Conservation (phyloP, 2,797 vertebrate species). For the Phrynocephalus vlangalii region DNA sequence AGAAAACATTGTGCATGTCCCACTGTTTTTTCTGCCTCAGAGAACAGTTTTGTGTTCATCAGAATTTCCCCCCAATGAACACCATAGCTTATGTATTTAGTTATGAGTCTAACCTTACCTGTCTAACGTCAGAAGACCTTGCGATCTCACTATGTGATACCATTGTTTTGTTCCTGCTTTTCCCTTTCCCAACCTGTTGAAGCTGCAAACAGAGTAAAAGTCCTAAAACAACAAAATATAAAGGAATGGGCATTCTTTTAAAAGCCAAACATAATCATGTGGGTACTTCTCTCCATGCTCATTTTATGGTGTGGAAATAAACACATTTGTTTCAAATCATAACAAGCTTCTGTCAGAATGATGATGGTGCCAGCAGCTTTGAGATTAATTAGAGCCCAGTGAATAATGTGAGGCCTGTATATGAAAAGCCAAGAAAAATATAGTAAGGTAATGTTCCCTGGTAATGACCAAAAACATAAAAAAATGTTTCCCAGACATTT, state of each 20-base stretch:
- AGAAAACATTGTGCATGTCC: background rate
- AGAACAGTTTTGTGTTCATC: background rate
- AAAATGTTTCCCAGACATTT: background rate
- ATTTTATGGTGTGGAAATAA: background rate
- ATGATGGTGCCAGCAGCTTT: background rate
- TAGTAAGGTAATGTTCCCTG: background rate
- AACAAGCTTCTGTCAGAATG: constrained; percentile 8
- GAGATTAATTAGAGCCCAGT: background rate
- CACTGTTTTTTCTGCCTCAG: background rate
- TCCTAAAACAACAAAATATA: background rate
- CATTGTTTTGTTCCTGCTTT: background rate
- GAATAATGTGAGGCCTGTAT: background rate
- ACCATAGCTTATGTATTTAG: background rate
- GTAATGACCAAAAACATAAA: background rate
- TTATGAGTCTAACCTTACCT: background rate
- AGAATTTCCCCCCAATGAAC: background rate
- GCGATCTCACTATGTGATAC: background rate
- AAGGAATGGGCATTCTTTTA: background rate
- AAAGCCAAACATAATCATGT: background rate
- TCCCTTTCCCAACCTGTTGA: background rate
- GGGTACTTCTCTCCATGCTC: too few relatives aligned
- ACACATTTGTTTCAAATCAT: constrained; percentile 6
- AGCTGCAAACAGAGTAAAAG: background rate
- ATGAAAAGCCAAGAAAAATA: constrained; percentile 6
- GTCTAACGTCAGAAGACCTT: background rate